Base-by-base conservation (phyloP, 2,797 vertebrate species). In the Lepilemur ruficaudatus region DNA sequence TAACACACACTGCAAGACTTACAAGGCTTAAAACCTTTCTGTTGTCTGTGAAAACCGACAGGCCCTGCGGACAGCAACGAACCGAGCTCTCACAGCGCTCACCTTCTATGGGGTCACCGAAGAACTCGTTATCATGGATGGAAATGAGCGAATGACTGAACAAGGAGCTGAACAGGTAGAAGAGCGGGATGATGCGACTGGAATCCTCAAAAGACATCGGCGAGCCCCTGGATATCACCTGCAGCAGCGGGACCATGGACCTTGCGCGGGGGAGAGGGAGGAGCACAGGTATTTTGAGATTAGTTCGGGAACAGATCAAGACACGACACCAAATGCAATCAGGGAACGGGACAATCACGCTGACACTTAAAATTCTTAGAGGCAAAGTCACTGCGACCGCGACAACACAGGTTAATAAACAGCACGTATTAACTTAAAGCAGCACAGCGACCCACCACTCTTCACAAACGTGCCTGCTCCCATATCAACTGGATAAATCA, bases 121-220 rank as follows among this genome's bases (percentile, higher is more conserved):
- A 99, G 98, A 99, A 99, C 97, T 99, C 99, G 25, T 99, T 99
- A 98, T 99, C 99, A 5, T 99, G 99, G 97, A 99, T 99, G 20
- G 99, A 99, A 98, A 99, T 99, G 22, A 99, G 99, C 0, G 99
- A 99, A 98, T 99, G 99, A 97, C 99, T 99, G 98, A 99, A 99
- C 96, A 99, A 99, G 46, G 99, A 99, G 98, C 99, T 99, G 98
- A 99, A 99, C 97, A 99, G 99, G 98, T 99, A 99, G 98, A 99
- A 99, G 96, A 99, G 99, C n/a, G 99, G 99, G 97, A 99, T 99
- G 98, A 99, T 99, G 93, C 99, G 98, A 97, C 99, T 99, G 1
- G 99, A 99, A 97, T 99, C 99, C 91, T 99, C 99, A 69, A 99
- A 99, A 17, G 99, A 99, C 99, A 99, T 99, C 9, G 99, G 99